phyloP scores from a whole-genome alignment of 2,113 vertebrate species.

The Scolopax mira region DNA sequence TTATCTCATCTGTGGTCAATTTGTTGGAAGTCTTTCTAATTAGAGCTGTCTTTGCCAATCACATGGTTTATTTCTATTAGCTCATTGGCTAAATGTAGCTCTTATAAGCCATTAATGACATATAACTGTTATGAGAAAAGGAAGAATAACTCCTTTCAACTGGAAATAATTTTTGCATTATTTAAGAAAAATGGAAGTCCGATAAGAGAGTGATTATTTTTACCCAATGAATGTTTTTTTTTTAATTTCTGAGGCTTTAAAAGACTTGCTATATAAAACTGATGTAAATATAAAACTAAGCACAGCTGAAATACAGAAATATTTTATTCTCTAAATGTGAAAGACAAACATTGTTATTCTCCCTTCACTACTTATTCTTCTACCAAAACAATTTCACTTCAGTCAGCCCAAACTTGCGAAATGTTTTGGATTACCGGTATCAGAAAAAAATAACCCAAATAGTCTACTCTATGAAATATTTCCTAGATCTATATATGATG shows the following conservation, averaged over 20 bases:
- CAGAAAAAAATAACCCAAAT: too few species aligned
- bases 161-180: slow-evolving; percentile 38
- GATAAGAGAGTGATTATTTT: neutral
- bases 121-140: slow-evolving; percentile 12
- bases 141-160: slow-evolving; percentile 39
- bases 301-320: neutral
- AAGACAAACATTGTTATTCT: neutral
- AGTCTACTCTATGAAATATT: neutral
- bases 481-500: neutral
- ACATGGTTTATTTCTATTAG: slow-evolving; percentile 43
- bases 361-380: neutral
- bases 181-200: slow-evolving; percentile 37
- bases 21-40: slow-evolving; percentile 61
- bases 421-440: neutral
- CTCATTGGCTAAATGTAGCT: slow-evolving; percentile 49
- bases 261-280: neutral
- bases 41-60: slow-evolving; percentile 55
- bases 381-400: neutral
- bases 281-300: neutral
- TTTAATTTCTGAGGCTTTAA: neutral
- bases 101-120: slow-evolving; percentile 18
- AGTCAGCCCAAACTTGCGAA: neutral
- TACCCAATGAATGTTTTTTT: neutral
- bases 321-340: neutral
- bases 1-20: slow-evolving; percentile 64